phyloP scores from a whole-genome alignment of 2,113 vertebrate species.

The Eudorcas thomsonii region DNA sequence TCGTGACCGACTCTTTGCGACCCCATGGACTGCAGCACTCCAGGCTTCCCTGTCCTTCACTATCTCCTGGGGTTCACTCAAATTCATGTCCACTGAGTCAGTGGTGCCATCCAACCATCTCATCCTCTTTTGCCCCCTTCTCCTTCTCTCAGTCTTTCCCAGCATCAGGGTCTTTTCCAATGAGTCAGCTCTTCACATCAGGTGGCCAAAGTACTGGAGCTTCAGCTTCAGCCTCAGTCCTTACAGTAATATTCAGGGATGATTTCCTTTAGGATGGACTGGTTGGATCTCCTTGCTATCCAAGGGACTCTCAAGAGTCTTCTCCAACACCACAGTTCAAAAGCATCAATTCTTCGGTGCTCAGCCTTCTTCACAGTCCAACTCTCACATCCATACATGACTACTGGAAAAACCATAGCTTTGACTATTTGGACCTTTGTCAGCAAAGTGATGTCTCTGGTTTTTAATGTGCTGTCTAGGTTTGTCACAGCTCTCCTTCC shows the following conservation, averaged over 20 bases:
- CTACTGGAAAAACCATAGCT: background rate
- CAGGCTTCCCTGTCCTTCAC: background rate
- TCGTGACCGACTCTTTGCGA: background rate
- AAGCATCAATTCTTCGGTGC: background rate
- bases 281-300: accelerated
- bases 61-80: background rate
- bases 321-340: background rate
- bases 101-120: background rate
- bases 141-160: background rate
- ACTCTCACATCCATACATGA: background rate
- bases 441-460: background rate
- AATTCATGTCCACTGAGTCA: background rate
- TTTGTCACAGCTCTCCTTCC: background rate
- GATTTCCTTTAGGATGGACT: background rate
- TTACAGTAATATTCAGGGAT: background rate
- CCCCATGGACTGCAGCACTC: background rate
- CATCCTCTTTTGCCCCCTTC: background rate
- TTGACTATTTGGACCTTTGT: background rate
- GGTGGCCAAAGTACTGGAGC: background rate
- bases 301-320: background rate
- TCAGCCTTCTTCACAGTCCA: background rate
- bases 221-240: background rate
- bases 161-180: background rate
- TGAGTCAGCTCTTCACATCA: background rate
- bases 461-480: background rate